phyloP scores from a whole-genome alignment of 2,113 vertebrate species.

The Odontesthes bonariensis region DNA sequence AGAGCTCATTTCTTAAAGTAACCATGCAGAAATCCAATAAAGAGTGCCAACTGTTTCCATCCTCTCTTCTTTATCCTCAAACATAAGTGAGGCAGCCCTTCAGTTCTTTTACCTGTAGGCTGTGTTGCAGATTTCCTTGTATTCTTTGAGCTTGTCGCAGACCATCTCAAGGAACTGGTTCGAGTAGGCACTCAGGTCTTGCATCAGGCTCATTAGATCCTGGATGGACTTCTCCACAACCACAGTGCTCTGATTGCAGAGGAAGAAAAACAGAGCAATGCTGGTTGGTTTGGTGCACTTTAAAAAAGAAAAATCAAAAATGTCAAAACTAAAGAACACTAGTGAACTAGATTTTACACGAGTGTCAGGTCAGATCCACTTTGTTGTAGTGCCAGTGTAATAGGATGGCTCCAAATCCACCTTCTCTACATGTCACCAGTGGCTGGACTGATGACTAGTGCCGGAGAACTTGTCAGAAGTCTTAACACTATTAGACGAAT shows the following conservation, averaged over 20 bases:
- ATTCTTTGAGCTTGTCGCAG: constrained; percentile 97
- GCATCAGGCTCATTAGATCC: constrained; percentile 97
- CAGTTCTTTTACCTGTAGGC: constrained; percentile 90
- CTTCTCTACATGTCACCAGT: constrained; percentile 51
- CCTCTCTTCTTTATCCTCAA: neutral
- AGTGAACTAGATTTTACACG: constrained; percentile 14
- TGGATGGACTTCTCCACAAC: constrained; percentile 98
- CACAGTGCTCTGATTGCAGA: constrained; percentile 89
- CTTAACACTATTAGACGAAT: constrained; percentile 46
- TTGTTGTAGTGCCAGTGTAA: constrained; percentile 11
- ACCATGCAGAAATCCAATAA: neutral
- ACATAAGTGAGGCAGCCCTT: neutral
- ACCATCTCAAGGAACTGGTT: constrained; percentile 99
- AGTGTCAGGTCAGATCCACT: constrained; percentile 31
- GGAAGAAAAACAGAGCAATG: neutral
- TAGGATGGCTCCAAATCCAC: constrained; percentile 33
- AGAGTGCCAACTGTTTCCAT: no score
- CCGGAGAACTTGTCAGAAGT: constrained; percentile 59
- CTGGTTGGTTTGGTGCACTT: neutral
- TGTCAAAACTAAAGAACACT: neutral
- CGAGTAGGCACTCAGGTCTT: constrained; percentile 94
- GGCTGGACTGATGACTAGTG: constrained; percentile 48
- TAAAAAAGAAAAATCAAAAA: neutral
- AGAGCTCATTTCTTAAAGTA: neutral
- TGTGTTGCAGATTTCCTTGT: constrained; percentile 93